Evolutionary conservation across 2,888 invertebrate species (phyloP).

Genomic region (Drosophila falleni): DNA sequence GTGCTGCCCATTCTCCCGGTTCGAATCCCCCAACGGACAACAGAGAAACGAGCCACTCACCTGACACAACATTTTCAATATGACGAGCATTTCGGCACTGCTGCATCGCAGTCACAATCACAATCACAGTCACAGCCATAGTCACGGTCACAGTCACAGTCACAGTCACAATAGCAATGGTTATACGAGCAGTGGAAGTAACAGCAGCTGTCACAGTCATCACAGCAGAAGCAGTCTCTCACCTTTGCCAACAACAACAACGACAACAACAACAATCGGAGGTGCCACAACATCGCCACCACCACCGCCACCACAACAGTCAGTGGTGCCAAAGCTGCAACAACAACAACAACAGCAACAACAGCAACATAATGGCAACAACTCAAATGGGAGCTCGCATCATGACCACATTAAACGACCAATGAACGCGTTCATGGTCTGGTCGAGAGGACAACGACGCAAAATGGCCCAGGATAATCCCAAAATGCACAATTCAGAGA

Average conservation of each 20-base stretch:
- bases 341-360: conserved; percentile 43
- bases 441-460: conserved; percentile 96
- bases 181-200: conserved; percentile 70
- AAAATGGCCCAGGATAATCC: conserved; percentile 98
- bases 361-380: conserved; percentile 28
- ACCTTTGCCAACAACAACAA: too few relatives aligned
- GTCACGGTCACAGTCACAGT: conserved; percentile 47
- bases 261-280: conserved; percentile 50
- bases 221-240: conserved; percentile 72
- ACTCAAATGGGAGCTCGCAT: conserved; percentile 51
- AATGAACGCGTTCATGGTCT: conserved; percentile 99
- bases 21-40: conserved; percentile 2
- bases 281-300: conserved; percentile 47
- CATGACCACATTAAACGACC: conserved; percentile 95
- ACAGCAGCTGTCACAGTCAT: conserved; percentile 64
- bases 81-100: conserved; percentile 75
- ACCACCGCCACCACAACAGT: conserved; percentile 38
- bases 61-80: conserved; percentile 43
- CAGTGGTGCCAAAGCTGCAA: conserved; percentile 42
- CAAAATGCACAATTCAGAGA: conserved; percentile 96
- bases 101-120: conserved; percentile 72
- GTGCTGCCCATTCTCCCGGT: conserved; percentile 29
- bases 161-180: conserved; percentile 56
- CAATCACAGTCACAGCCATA: conserved; percentile 50
- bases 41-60: conserved; percentile 49